phyloP scores from a whole-genome alignment of 2,888 invertebrate genomes.

The Melangyna quadrimaculata region DNA sequence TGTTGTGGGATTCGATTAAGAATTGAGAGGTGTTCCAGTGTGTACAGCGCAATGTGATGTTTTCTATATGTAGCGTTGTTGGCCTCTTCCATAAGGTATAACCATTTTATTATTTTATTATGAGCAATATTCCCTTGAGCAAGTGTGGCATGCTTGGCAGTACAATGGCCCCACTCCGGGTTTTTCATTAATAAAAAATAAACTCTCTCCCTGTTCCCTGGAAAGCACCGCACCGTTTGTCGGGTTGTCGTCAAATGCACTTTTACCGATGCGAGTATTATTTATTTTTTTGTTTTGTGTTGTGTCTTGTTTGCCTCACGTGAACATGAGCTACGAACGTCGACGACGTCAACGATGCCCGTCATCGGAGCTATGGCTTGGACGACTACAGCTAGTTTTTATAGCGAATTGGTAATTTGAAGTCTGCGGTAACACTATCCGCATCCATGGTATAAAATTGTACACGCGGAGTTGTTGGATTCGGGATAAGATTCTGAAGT shows the following conservation, averaged over 20 bases:
- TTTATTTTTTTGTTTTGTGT: not conserved
- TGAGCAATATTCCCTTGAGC: conserved; percentile 45
- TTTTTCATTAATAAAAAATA: conserved; percentile 19
- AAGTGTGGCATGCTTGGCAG: conserved; percentile 47
- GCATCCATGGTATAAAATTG: conserved; percentile 12
- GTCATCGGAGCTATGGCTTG: not conserved
- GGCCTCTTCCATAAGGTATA: not conserved
- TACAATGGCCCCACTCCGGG: conserved; percentile 49
- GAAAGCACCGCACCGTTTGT: not conserved
- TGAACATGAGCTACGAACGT: conserved; percentile 11
- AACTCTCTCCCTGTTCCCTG: conserved; percentile 18
- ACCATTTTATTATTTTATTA: conserved; percentile 12
- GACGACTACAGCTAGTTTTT: not conserved
- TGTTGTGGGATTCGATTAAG: conserved; percentile 43
- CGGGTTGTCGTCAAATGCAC: conserved; percentile 53
- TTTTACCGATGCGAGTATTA: conserved; percentile 29
- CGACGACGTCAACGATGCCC: not conserved
- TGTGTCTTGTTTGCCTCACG: conserved; percentile 32
- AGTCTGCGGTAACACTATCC: conserved; percentile 61
- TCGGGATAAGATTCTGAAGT: conserved; percentile 60
- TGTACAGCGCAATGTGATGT: conserved; percentile 8
- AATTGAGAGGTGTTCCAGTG: conserved; percentile 47
- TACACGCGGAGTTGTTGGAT: conserved; percentile 14
- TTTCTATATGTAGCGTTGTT: not conserved
- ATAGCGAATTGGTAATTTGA: conserved; percentile 56